Base-by-base conservation (phyloP, 2,113 vertebrate species). In the Oncorhynchus clarkii region DNA sequence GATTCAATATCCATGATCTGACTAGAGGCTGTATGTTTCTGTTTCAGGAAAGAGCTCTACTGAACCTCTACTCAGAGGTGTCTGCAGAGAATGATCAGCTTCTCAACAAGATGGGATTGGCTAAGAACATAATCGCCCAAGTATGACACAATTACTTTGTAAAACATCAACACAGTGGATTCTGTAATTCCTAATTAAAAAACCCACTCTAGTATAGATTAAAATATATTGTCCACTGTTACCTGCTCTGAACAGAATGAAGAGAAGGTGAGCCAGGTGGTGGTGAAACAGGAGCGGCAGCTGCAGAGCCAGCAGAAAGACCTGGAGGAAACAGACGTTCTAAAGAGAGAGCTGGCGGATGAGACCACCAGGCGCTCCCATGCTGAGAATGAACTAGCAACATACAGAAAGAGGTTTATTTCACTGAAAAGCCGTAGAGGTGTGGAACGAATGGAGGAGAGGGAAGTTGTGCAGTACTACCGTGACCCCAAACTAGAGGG, bases 391-490 rank as follows among this genome's bases (percentile, higher is more conserved):
- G 88, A 96, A 34, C 88, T 99, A 82, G 93, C 95, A 22, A 87
- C 88, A 3, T 95, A 91, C 80, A 93, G 93, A 72, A 91, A 59
- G 66, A 94, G 92, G 71, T 85, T 96, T 76, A 51, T 97, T 34
- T 92, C 93, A 77, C 90, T 99, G 78, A 96, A 92, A 88, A 96
- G 87, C 54, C 95, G 96, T 79, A 91, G 90, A 86, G 97, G 97
- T 0, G 83, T 96, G 84, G 97, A 98, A 86, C 93, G 95, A 86
- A 81, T 96, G 78, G 95, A 99, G 89, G 98, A 99, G 88, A 97
- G 93, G 76, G 98, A 99, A 72, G 92, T 97, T n/a, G 93, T 99
- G 68, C 93, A 97, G 64, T 95, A 97, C 78, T 98, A 96, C 86
- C 95, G 95, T 48, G 96, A 99, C 80, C 95, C 96, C 2, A 94